These are phyloP conservation scores for Platycercus adscitus DNA, from an alignment of 2,113 vertebrate species.

Conservation along the genomic window DNA sequence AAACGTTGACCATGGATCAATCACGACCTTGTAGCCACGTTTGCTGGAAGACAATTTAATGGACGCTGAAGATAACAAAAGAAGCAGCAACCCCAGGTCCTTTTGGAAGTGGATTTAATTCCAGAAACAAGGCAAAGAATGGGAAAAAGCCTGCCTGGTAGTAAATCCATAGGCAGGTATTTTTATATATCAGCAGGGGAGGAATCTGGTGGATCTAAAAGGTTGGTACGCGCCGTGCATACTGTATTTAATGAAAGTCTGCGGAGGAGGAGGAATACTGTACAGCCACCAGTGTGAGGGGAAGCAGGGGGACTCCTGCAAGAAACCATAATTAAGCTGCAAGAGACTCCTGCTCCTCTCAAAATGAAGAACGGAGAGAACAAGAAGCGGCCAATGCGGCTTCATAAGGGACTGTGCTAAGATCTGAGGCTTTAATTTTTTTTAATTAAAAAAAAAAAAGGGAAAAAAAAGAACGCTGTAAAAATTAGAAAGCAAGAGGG, in stretches of 20 bases:
- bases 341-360: slow-evolving; percentile 51
- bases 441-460: slow-evolving; percentile 44
- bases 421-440: slow-evolving; percentile 64
- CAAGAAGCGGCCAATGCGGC: slow-evolving; percentile 35
- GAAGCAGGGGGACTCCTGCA: slow-evolving; percentile 57
- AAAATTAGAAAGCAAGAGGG: slow-evolving; percentile 61
- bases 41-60: background rate
- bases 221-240: background rate
- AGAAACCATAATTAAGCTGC: slow-evolving; percentile 69
- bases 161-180: background rate
- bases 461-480: background rate
- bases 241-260: slow-evolving; percentile 40
- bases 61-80: background rate
- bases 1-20: background rate
- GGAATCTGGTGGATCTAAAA: background rate
- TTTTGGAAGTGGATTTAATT: background rate
- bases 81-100: background rate
- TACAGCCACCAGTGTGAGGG: background rate
- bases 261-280: slow-evolving; percentile 15
- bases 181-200: background rate
- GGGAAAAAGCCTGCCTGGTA: background rate
- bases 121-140: background rate
- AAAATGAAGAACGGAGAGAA: slow-evolving; percentile 48
- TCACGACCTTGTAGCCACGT: background rate
- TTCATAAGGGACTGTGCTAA: slow-evolving; percentile 64